These are phyloP conservation scores for Stichopus horrens DNA, from an alignment of 53 echinoderm and acorn worm species.

Conservation along the genomic window DNA sequence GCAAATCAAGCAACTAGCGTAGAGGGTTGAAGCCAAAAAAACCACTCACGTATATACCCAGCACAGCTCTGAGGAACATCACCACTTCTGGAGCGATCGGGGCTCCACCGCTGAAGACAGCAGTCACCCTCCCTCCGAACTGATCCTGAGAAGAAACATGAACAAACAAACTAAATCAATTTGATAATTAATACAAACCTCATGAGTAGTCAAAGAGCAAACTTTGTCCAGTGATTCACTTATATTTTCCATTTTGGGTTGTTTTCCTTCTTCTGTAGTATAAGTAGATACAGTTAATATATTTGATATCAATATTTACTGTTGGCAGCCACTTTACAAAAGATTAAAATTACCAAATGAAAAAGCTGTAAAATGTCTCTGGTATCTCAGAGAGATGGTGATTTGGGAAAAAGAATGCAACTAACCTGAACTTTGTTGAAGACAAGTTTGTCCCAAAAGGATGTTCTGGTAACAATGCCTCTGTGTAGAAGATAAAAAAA, in stretches of 20 bases:
- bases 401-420: too few species aligned
- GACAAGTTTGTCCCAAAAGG: constrained; percentile 72
- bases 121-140: constrained; percentile 73
- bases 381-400: too few species aligned
- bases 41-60: constrained; percentile 53
- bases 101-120: constrained; percentile 74
- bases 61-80: constrained; percentile 70
- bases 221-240: too few species aligned
- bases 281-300: too few species aligned
- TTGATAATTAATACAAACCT: not conserved
- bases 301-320: too few species aligned
- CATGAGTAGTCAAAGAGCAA: too few species aligned
- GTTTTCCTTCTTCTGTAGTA: too few species aligned
- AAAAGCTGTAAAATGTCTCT: too few species aligned
- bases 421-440: constrained; percentile 88
- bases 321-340: too few species aligned
- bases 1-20: constrained; percentile 61
- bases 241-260: too few species aligned
- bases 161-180: not conserved
- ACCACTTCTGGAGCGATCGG: constrained; percentile 82
- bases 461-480: constrained; percentile 24
- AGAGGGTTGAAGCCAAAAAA: constrained; percentile 30
- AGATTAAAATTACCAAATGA: too few species aligned
- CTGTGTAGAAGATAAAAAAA: constrained; percentile 35
- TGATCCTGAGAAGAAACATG: constrained; percentile 50